These are phyloP conservation scores for Eriosoma lanigerum DNA, from an alignment of 1,140 invertebrate genomes.

Conservation along the genomic window DNA sequence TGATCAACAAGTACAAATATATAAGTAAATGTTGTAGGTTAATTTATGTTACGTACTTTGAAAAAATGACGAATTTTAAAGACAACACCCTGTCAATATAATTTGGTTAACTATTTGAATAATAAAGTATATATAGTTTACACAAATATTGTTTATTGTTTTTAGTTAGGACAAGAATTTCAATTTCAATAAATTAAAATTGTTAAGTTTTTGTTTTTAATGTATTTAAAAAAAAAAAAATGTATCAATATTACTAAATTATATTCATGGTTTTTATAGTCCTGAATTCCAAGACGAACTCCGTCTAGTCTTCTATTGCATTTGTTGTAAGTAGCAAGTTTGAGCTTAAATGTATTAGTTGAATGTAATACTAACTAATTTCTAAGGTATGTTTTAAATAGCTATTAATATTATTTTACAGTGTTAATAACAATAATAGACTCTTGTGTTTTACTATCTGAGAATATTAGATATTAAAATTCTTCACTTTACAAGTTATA, in stretches of 20 bases:
- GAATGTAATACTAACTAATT: conserved; percentile 32
- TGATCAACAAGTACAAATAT: not conserved
- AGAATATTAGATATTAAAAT: conserved; percentile 29
- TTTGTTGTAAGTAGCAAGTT: not conserved
- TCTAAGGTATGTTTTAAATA: conserved; percentile 28
- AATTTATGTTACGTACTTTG: not conserved
- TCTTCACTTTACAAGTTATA: conserved; percentile 11
- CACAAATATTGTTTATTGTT: not conserved
- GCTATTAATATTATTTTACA: conserved; percentile 20
- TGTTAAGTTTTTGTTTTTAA: not conserved
- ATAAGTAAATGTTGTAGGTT: not conserved
- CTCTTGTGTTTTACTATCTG: conserved; percentile 40
- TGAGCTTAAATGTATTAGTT: not conserved
- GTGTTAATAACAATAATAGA: conserved; percentile 31
- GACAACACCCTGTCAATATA: not conserved
- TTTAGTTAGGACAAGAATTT: not conserved
- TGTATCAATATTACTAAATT: conserved; percentile 20
- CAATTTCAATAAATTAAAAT: not conserved
- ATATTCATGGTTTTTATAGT: conserved; percentile 22
- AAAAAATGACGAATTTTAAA: not conserved
- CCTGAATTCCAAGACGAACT: conserved; percentile 1
- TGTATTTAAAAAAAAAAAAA: not conserved
- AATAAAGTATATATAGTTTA: conserved; percentile 27
- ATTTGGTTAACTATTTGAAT: not conserved
- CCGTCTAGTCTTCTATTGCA: conserved; percentile 34